Base-by-base conservation (phyloP, 2,888 invertebrate genomes). In the Callyntrura guangdongensis region DNA sequence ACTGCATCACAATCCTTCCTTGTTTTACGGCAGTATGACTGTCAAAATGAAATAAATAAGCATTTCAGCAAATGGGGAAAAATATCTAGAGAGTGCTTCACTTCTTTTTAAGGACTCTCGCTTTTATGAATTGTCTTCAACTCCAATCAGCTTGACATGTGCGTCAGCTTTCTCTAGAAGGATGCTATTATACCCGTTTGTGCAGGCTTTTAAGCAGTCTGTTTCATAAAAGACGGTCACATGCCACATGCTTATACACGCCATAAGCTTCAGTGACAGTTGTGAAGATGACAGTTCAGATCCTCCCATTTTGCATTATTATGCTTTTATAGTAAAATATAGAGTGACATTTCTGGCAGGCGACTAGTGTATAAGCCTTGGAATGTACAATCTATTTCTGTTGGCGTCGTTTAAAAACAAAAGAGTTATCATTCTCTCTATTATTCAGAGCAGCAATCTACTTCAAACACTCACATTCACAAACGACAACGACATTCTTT, bases 251-350 rank as follows among this genome's bases (percentile, higher is more conserved):
- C 36, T 36, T 53, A n/a, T 53, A 53, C n/a, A n/a, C 2, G 14
- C n/a, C 53, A 12, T 53, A 53, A 53, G 9, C 22, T 64, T 22
- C 64, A 6, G 5, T 22, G 9, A 81, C 59, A 45, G 81, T 81
- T 81, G 81, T 61, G 20, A 81, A 81, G 81, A 81, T 81, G 81
- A 59, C 81, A 81, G 45, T 61, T 61, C n/a, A 17, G 61, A 81
- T 81, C 81, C 61, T 12, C 22, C 59, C 81, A 81, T 61, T 61
- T 81, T 81, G 81, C 81, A 79, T 61, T 81, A 81, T 81, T 61
- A 81, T 25, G 9, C n/a, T 79, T 53, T 79, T 45, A 20, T 22
- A n/a, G 22, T 25, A 22, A 56, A 22, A 56, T 56, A 53, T 12
- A 11, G 25, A 64, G 64, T 22, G 14, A n/a, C 25, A 25, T 22